Percentiles rank a stretch among this genome's conserved stretches.
Evolutionary conservation across 2,888 invertebrate species (phyloP).

Genomic region (Calameuta pallipes): DNA sequence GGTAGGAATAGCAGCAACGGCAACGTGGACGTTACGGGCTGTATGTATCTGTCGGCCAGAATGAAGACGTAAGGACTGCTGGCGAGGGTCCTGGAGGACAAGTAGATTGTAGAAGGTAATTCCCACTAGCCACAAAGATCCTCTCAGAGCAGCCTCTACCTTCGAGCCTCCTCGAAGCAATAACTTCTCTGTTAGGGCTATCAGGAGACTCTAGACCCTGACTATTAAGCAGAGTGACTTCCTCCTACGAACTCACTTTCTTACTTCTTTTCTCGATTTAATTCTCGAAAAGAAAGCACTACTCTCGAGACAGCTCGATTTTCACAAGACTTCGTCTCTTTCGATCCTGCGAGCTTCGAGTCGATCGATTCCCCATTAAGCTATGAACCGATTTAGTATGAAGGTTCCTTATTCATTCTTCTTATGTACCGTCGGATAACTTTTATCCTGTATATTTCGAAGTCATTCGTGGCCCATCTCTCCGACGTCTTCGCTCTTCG

Average conservation of each 20-base stretch:
- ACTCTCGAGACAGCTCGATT: background rate
- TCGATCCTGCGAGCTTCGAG: background rate
- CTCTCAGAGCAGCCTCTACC: background rate
- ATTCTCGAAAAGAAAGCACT: background rate
- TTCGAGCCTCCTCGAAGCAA: conserved; percentile 5
- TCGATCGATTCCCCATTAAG: background rate
- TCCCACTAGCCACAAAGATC: background rate
- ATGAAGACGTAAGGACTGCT: conserved; percentile 13
- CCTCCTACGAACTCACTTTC: background rate
- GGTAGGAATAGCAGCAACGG: background rate
- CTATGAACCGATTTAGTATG: background rate
- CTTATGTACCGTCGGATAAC: background rate
- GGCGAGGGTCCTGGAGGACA: background rate
- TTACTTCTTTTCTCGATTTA: background rate
- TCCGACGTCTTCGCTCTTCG: background rate
- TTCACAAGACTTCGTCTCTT: background rate
- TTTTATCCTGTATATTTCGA: background rate
- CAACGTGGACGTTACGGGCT: background rate
- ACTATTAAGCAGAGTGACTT: conserved; percentile 1
- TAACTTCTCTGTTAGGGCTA: background rate
- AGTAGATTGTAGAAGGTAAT: background rate
- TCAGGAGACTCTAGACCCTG: background rate
- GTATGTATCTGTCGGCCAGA: background rate
- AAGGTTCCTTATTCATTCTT: background rate
- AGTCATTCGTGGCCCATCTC: background rate